A percentile compares a stretch with the other conserved stretches of the same genome.
Evolutionary conservation across 1,140 invertebrate species (phyloP).

Genomic region (Zophobas atratus): DNA sequence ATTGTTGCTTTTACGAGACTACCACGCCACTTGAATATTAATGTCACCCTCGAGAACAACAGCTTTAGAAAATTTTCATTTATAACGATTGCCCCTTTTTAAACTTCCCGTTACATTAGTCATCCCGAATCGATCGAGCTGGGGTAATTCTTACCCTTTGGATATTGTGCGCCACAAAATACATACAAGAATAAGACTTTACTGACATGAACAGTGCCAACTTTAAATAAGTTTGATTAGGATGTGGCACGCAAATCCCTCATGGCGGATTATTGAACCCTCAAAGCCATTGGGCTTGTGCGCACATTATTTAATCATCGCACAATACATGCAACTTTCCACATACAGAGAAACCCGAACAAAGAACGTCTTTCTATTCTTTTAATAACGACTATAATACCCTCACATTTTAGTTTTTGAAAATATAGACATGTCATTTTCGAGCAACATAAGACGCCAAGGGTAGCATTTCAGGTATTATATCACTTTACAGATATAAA

Average conservation of each 20-base stretch:
- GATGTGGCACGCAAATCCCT: constrained; percentile 10
- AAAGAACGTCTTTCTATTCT: no score
- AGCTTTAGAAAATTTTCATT: constrained; percentile 23
- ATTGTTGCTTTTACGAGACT: constrained; percentile 19
- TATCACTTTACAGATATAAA: no score
- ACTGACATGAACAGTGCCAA: constrained; percentile 9
- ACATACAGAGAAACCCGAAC: no score
- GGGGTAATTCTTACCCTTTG: not conserved
- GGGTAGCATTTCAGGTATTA: no score
- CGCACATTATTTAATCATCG: no score
- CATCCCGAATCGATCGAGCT: not conserved
- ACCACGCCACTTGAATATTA: constrained; percentile 12
- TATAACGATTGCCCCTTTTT: not conserved
- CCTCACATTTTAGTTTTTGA: no score
- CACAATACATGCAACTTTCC: no score
- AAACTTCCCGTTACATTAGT: not conserved
- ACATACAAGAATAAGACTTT: not conserved
- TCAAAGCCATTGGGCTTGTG: not conserved
- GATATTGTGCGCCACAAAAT: not conserved
- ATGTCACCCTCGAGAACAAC: constrained; percentile 21
- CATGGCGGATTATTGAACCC: constrained; percentile 18
- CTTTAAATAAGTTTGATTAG: constrained; percentile 13
- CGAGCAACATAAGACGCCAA: no score
- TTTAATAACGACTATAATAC: no score
- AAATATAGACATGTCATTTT: no score